Conservation (phyloP, 2,113 vertebrate species). For the Rhagologus leucostigma region DNA sequence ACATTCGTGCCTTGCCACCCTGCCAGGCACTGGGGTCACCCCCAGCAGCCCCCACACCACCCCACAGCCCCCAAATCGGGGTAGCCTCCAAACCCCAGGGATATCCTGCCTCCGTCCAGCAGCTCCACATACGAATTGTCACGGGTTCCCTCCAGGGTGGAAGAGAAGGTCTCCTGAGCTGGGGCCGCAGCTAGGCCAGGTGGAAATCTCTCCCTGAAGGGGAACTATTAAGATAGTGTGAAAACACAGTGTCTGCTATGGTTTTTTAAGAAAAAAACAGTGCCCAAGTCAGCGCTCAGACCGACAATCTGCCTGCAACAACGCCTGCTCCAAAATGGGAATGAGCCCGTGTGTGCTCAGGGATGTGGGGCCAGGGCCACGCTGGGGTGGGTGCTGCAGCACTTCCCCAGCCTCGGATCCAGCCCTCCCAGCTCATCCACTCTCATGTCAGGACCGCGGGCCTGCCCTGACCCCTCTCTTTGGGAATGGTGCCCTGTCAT, state of each 20-base stretch:
- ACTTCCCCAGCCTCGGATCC: neutral
- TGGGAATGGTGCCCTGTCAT: neutral
- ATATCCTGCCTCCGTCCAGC: neutral
- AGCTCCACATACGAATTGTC: rapidly evolving
- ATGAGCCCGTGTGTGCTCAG: rapidly evolving
- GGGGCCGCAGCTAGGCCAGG: neutral
- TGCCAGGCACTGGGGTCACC: rapidly evolving
- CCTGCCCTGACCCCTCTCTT: too few relatives aligned
- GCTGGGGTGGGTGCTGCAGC: neutral
- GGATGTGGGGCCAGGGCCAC: rapidly evolving
- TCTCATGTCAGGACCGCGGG: rapidly evolving
- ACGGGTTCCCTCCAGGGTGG: rapidly evolving
- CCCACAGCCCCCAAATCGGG: rapidly evolving
- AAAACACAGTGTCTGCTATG: neutral
- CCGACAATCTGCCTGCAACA: neutral
- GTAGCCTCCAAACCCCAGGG: neutral
- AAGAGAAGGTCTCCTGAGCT: neutral
- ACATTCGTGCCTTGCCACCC: rapidly evolving
- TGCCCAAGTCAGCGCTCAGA: too few relatives aligned
- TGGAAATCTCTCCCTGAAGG: neutral
- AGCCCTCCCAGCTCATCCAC: neutral
- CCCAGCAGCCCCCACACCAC: neutral
- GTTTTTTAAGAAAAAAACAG: rapidly evolving
- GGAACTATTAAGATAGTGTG: rapidly evolving
- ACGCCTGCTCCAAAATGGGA: rapidly evolving